A percentile compares a stretch with the other conserved stretches of the same genome.
Evolutionary conservation across 1,140 invertebrate species (phyloP).

Genomic region (Eriocheir sinensis): DNA sequence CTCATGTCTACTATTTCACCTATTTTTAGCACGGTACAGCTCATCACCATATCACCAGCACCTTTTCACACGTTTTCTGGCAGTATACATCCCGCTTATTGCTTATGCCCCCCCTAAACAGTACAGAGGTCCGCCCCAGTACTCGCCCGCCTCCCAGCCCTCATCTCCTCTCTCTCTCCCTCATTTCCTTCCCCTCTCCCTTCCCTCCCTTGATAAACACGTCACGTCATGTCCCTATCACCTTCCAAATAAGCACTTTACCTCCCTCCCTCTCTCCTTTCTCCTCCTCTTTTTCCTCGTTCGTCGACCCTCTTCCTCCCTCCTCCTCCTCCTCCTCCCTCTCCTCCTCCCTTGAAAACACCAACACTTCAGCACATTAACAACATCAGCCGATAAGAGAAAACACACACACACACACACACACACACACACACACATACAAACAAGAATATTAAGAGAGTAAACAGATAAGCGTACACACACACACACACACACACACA

Average conservation of each 20-base stretch:
- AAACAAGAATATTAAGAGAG: background rate
- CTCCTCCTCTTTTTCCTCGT: background rate
- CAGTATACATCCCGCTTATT: too few species aligned
- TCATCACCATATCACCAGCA: too few species aligned
- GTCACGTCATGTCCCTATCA: slow-evolving; percentile 16
- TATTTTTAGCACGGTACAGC: too few species aligned
- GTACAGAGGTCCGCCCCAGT: too few species aligned
- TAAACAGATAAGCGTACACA: background rate
- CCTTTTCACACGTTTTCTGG: too few species aligned
- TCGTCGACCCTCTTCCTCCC: background rate
- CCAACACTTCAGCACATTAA: background rate
- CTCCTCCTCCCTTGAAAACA: slow-evolving; percentile 26
- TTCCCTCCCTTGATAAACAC: slow-evolving; percentile 8
- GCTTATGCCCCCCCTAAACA: too few species aligned
- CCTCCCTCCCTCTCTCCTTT: slow-evolving; percentile 12
- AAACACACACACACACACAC: slow-evolving; percentile 7
- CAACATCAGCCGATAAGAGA: background rate
- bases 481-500: slow-evolving; percentile 19
- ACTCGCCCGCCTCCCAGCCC: background rate
- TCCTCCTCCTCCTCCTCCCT: slow-evolving; percentile 1
- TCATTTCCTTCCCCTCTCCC: slow-evolving; percentile 29
- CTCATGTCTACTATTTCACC: too few species aligned
- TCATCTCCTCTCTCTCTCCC: slow-evolving; percentile 27
- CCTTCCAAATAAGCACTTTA: background rate
- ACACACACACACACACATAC: background rate